Conservation (phyloP, 2,113 vertebrate species). For the Sinocyclocheilus rhinocerous region DNA sequence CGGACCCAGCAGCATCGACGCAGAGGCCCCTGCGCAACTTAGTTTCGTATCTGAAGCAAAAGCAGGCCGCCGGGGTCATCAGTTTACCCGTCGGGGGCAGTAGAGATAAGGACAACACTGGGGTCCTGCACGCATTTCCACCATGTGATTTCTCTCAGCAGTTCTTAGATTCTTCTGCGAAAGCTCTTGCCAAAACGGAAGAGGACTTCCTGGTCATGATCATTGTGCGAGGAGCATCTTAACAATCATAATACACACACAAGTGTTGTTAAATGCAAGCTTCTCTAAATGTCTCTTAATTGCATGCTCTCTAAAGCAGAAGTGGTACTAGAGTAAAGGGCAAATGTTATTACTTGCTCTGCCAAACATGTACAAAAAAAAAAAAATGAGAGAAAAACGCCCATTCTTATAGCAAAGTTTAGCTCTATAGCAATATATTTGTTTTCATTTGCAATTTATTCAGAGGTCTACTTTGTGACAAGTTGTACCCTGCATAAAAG, state of each 20-base stretch:
- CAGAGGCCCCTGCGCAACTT: slow-evolving; percentile 98
- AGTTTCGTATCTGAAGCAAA: slow-evolving; percentile 99
- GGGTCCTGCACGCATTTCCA: slow-evolving; percentile 97
- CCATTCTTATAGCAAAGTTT: slow-evolving; percentile 50
- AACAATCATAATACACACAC: slow-evolving; percentile 69
- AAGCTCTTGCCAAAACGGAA: slow-evolving; percentile 97
- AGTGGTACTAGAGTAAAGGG: slow-evolving; percentile 39
- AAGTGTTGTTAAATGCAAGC: slow-evolving; percentile 58
- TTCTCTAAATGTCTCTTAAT: slow-evolving; percentile 71
- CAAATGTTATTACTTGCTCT: slow-evolving; percentile 50
- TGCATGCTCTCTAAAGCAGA: slow-evolving; percentile 78
- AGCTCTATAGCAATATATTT: slow-evolving; percentile 52
- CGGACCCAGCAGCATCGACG: slow-evolving; percentile 85
- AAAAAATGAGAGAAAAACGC: slow-evolving; percentile 25
- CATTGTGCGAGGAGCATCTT: slow-evolving; percentile 98
- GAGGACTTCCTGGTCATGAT: slow-evolving; percentile 99
- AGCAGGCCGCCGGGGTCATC: slow-evolving; percentile 99
- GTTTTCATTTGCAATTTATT: slow-evolving; percentile 49
- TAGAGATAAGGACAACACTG: slow-evolving; percentile 98
- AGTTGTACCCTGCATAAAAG: slow-evolving; percentile 31
- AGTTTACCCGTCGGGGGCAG: slow-evolving; percentile 96
- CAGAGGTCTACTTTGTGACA: slow-evolving; percentile 51
- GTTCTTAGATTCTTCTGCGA: slow-evolving; percentile 98
- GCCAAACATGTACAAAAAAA: slow-evolving; percentile 49
- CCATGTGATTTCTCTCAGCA: slow-evolving; percentile 99